Conservation (phyloP, 1,140 invertebrate genomes). For the Bombus sibiricus region DNA sequence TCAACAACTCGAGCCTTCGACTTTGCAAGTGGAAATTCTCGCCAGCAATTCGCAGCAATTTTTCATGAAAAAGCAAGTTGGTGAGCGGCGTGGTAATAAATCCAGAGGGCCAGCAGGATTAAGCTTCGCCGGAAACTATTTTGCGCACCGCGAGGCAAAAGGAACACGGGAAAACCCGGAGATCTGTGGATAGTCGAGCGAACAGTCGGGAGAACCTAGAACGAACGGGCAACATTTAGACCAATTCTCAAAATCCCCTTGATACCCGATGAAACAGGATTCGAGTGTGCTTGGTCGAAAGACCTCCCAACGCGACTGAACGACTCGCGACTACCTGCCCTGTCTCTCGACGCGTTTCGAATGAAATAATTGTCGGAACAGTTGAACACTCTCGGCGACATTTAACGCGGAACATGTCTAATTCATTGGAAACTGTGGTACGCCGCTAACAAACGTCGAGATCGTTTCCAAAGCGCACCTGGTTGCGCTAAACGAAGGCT, state of each 20-base stretch:
- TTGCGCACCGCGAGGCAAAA: neutral
- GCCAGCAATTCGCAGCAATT: neutral
- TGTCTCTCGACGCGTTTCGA: neutral
- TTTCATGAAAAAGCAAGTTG: neutral
- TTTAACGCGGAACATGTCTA: neutral
- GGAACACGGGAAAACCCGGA: neutral
- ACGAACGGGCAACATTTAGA: slow-evolving; percentile 12
- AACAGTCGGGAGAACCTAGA: neutral
- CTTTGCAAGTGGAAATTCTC: neutral
- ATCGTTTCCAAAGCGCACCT: neutral
- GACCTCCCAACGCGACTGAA: neutral
- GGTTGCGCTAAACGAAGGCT: no score
- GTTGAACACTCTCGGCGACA: neutral
- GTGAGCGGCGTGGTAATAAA: neutral
- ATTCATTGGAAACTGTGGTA: neutral
- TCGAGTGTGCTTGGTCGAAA: neutral
- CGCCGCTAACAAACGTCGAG: neutral
- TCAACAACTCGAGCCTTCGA: neutral
- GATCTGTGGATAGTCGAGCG: neutral
- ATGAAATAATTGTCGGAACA: neutral
- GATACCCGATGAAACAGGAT: slow-evolving; percentile 16
- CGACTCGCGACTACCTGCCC: neutral
- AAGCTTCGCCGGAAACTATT: slow-evolving; percentile 4
- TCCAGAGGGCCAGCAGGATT: neutral
- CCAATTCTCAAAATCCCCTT: slow-evolving; percentile 38